Percentiles rank a stretch among this genome's conserved stretches.
Evolutionary conservation across 2,888 invertebrate species (phyloP).

Genomic region (Mesoligia furuncula): DNA sequence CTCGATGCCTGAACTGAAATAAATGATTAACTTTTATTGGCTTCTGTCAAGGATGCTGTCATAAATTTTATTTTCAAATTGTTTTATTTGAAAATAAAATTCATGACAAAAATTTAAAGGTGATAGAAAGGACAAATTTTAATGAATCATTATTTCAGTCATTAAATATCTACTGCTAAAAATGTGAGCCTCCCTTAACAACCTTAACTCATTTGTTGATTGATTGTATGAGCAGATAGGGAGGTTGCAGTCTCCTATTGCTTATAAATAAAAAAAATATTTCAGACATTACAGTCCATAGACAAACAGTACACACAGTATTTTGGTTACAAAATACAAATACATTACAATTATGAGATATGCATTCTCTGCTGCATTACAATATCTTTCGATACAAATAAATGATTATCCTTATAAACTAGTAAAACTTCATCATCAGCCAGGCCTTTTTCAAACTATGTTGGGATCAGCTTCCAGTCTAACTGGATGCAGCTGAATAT

Average conservation of each 20-base stretch:
- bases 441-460: not conserved
- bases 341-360: not conserved
- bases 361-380: too few species aligned
- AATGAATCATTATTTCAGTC: not conserved
- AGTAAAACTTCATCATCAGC: not conserved
- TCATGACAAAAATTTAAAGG: not conserved
- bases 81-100: too few species aligned
- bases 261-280: not conserved
- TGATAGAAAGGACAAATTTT: not conserved
- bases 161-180: constrained; percentile 5
- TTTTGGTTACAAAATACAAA: constrained; percentile 13
- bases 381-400: not conserved
- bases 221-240: constrained; percentile 5
- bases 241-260: not conserved
- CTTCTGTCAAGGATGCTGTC: not conserved
- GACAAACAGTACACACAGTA: too few species aligned
- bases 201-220: not conserved
- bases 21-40: not conserved
- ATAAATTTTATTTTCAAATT: too few species aligned
- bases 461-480: not conserved
- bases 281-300: too few species aligned
- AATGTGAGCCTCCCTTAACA: not conserved
- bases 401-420: not conserved
- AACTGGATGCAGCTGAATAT: not conserved
- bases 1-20: constrained; percentile 92